Percentiles rank a stretch among this genome's conserved stretches.
These are phyloP conservation scores for Bubalus kerabau DNA, from an alignment of 2,113 vertebrate genomes.

Conservation along the genomic window DNA sequence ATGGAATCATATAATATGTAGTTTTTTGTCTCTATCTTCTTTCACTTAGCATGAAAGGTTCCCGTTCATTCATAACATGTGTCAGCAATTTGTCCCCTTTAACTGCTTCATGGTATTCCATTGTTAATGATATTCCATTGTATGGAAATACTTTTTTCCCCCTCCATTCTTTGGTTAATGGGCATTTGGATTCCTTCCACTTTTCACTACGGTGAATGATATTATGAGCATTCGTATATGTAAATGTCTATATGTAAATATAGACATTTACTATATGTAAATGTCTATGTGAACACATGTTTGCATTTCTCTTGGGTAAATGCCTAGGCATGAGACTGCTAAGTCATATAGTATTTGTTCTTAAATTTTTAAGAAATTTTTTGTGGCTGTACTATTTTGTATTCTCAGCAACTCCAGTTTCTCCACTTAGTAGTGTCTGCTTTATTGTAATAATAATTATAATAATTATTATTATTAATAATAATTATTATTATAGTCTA, in stretches of 20 bases:
- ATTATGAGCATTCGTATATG: background rate
- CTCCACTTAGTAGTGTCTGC: background rate
- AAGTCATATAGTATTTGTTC: background rate
- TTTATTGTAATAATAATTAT: background rate
- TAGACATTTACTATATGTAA: background rate
- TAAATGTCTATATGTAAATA: background rate
- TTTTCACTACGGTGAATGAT: background rate
- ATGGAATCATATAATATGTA: background rate
- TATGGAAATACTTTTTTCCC: background rate
- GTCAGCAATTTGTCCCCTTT: background rate
- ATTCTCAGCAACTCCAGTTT: background rate
- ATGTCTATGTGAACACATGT: background rate
- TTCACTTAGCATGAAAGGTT: background rate
- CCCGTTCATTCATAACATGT: background rate
- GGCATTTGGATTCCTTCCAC: background rate
- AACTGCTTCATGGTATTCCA: background rate
- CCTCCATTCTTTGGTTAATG: background rate
- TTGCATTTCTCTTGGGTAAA: background rate
- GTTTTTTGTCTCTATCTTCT: background rate
- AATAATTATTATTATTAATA: background rate
- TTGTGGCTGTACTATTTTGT: background rate
- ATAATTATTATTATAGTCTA: background rate
- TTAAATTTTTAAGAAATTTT: background rate
- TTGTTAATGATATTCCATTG: background rate
- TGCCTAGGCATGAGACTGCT: background rate